Percentiles rank a stretch among this genome's conserved stretches.
Conservation (phyloP, 2,888 invertebrate genomes). For the Gastrophysa polygoni region DNA sequence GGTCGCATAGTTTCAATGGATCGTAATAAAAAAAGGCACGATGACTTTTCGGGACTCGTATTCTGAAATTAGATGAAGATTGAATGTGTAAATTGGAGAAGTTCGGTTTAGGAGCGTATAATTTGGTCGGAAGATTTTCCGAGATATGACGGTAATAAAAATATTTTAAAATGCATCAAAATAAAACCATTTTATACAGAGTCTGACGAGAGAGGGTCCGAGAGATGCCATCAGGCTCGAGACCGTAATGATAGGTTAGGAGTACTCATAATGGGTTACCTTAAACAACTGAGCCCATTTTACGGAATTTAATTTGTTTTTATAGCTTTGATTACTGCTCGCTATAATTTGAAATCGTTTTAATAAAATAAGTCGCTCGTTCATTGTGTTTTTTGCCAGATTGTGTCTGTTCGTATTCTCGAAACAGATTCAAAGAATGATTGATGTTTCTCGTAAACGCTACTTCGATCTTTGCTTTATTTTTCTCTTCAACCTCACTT, state of each 20-base stretch:
- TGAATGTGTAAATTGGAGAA: slow-evolving; percentile 31
- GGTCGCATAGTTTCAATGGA: too few species aligned
- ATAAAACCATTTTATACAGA: slow-evolving; percentile 49
- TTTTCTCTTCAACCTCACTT: slow-evolving; percentile 31
- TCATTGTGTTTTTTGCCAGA: slow-evolving; percentile 47
- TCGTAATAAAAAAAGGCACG: neutral
- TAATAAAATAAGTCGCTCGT: slow-evolving; percentile 53
- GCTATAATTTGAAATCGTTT: slow-evolving; percentile 59
- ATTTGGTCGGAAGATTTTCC: slow-evolving; percentile 40
- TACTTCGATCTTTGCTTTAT: slow-evolving; percentile 30
- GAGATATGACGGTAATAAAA: slow-evolving; percentile 48
- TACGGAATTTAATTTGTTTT: slow-evolving; percentile 61
- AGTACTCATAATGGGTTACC: slow-evolving; percentile 58
- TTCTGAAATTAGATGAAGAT: slow-evolving; percentile 5
- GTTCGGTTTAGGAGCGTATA: slow-evolving; percentile 30
- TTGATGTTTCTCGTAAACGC: slow-evolving; percentile 50
- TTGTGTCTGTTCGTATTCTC: slow-evolving; percentile 36
- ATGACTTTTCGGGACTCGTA: neutral
- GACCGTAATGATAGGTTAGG: slow-evolving; percentile 58
- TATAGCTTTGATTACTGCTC: slow-evolving; percentile 60
- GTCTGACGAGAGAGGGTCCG: slow-evolving; percentile 40
- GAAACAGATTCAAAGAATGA: slow-evolving; percentile 46
- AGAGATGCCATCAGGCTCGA: slow-evolving; percentile 50
- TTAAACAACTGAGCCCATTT: slow-evolving; percentile 59
- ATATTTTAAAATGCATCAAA: slow-evolving; percentile 55